Evolutionary conservation across 2,113 vertebrate genomes (phyloP).

Genomic region (Petaurus breviceps): DNA sequence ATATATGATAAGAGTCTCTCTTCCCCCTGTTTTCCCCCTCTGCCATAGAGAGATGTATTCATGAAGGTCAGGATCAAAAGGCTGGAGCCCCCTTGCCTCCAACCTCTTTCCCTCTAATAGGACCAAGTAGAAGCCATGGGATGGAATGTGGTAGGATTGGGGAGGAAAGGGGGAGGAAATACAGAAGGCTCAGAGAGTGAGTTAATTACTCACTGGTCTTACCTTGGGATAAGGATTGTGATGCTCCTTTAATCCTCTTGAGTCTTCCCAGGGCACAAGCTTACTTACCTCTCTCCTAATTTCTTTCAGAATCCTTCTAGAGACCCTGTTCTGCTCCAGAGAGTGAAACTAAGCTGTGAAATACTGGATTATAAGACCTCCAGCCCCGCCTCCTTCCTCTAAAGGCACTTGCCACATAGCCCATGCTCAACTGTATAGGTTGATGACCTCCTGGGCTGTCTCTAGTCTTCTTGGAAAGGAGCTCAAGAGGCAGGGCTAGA

Average conservation of each 20-base stretch:
- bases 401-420: slow-evolving; percentile 31
- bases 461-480: slow-evolving; percentile 6
- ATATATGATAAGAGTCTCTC: neutral
- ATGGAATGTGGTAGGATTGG: neutral
- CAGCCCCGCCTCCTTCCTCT: slow-evolving; percentile 47
- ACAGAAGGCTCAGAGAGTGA: neutral
- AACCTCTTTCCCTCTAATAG: neutral
- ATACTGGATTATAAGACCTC: neutral
- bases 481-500: neutral
- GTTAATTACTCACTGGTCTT: neutral
- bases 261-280: neutral
- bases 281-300: slow-evolving; percentile 24
- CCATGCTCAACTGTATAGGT: slow-evolving; percentile 25
- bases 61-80: neutral
- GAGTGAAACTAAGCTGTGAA: slow-evolving; percentile 48
- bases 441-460: slow-evolving; percentile 48
- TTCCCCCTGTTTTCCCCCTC: neutral
- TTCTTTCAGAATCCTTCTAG: neutral
- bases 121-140: neutral
- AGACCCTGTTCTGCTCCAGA: neutral
- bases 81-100: neutral
- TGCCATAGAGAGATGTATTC: neutral
- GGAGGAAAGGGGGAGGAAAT: neutral
- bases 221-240: neutral
- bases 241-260: neutral